phyloP scores from a whole-genome alignment of 2,797 vertebrate genomes.

The Tolypeutes matacus region DNA sequence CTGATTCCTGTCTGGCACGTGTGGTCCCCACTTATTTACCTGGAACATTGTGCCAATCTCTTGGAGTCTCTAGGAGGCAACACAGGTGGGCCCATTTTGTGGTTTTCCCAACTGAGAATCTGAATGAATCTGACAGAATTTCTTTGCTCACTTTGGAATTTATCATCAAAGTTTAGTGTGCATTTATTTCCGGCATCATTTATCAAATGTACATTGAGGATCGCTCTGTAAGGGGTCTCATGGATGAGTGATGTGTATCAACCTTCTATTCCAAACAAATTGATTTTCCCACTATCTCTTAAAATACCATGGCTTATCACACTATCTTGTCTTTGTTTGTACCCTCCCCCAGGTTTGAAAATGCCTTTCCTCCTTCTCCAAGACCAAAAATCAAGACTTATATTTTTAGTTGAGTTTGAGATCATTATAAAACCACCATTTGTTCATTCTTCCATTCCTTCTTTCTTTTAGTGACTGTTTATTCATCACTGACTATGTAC shows the following conservation, averaged over 20 bases:
- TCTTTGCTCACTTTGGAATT: not conserved
- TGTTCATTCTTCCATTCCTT: slow-evolving; percentile 12
- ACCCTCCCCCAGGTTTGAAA: not conserved
- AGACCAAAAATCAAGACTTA: not conserved
- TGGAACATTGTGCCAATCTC: not conserved
- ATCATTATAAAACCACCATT: not conserved
- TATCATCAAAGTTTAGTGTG: not conserved
- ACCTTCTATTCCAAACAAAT: not conserved
- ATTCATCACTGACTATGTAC: slow-evolving; percentile 25
- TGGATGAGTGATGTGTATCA: not conserved
- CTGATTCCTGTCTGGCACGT: not conserved
- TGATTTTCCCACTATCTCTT: not conserved
- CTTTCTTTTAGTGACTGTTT: not conserved
- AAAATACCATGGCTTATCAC: not conserved
- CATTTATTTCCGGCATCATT: not conserved
- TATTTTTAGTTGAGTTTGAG: not conserved
- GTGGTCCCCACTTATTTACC: too few species aligned
- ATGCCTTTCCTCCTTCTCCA: not conserved
- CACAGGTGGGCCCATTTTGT: not conserved
- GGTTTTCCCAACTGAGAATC: not conserved
- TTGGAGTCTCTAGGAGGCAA: not conserved
- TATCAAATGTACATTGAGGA: not conserved
- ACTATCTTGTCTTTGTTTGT: not conserved
- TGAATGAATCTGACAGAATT: not conserved
- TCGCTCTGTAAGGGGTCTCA: not conserved